These are phyloP conservation scores for Diabrotica balteata DNA, from an alignment of 2,888 invertebrate species.

Conservation along the genomic window DNA sequence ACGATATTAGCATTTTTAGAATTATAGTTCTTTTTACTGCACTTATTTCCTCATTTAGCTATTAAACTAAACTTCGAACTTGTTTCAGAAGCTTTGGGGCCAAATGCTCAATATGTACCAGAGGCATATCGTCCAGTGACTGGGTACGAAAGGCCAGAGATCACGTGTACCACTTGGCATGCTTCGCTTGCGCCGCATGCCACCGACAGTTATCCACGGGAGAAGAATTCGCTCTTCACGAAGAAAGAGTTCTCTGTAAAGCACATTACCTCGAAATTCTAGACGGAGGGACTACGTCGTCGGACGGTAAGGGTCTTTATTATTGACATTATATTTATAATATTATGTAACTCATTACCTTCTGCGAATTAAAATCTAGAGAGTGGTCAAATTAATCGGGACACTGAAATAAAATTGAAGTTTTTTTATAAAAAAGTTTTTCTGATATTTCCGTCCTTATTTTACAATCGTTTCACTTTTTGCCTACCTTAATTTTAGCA, in stretches of 20 bases:
- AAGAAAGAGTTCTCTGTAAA: slow-evolving; percentile 94
- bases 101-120: slow-evolving; percentile 94
- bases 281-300: slow-evolving; percentile 90
- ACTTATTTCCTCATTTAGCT: no score
- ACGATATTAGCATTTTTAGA: no score
- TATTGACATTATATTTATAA: no score
- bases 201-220: slow-evolving; percentile 92
- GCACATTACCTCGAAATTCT: slow-evolving; percentile 93
- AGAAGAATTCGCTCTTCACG: slow-evolving; percentile 96
- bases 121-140: slow-evolving; percentile 92
- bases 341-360: no score
- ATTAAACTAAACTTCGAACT: slow-evolving; percentile 3
- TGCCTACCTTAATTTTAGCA: no score
- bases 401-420: no score
- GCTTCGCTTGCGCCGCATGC: slow-evolving; percentile 97
- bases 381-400: no score
- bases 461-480: no score
- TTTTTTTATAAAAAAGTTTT: no score
- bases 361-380: no score
- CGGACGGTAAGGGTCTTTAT: slow-evolving; percentile 71
- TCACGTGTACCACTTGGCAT: slow-evolving; percentile 96
- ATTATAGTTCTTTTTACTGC: no score
- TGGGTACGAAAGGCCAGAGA: slow-evolving; percentile 97
- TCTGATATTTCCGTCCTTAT: no score
- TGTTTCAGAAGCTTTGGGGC: slow-evolving; percentile 89